Evolutionary conservation across 2,113 vertebrate genomes (phyloP).

Genomic region (Rallus limicola): DNA sequence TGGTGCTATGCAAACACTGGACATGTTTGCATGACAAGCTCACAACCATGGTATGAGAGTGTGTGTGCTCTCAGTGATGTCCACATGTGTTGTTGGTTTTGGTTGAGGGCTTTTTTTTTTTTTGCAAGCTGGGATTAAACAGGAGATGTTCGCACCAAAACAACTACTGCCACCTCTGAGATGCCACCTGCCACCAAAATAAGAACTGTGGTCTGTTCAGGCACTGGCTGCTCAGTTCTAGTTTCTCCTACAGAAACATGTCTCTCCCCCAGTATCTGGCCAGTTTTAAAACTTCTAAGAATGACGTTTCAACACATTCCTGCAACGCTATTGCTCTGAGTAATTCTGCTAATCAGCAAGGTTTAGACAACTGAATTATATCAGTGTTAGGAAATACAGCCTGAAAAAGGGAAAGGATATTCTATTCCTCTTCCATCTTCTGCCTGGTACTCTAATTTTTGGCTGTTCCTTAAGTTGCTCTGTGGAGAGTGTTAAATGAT

Average conservation of each 20-base stretch:
- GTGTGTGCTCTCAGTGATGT: background rate
- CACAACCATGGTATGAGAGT: rapidly evolving
- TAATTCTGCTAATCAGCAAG: background rate
- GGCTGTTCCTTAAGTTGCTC: background rate
- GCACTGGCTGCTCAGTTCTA: background rate
- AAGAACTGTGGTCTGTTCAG: background rate
- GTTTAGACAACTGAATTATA: background rate
- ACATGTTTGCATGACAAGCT: background rate
- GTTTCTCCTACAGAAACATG: background rate
- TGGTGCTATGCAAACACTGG: background rate
- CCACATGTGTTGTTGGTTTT: background rate
- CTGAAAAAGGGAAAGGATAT: background rate
- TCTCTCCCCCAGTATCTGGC: background rate
- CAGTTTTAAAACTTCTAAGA: background rate
- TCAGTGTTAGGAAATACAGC: background rate
- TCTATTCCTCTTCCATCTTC: conserved; percentile 30
- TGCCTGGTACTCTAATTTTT: background rate
- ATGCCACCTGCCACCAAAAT: background rate
- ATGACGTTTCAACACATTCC: background rate
- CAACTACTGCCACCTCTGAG: background rate
- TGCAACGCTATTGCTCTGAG: background rate
- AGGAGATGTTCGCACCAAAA: background rate
- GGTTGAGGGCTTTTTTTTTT: background rate
- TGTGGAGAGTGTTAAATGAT: background rate
- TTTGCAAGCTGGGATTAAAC: background rate